These are phyloP conservation scores for Metopia argyrocephala DNA, from an alignment of 2,888 invertebrate genomes.

Conservation along the genomic window DNA sequence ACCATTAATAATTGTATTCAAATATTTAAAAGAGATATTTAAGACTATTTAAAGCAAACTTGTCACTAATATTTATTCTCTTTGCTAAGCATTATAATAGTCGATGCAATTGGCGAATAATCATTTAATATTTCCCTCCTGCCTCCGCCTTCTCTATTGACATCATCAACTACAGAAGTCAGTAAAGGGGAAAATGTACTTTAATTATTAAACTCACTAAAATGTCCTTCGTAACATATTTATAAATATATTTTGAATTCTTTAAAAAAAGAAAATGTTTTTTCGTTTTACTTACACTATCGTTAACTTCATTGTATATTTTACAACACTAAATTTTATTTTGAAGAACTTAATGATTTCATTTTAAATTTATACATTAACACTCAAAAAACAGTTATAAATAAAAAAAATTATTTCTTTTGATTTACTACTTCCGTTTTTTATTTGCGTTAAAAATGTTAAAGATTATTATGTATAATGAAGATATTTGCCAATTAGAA, in stretches of 20 bases:
- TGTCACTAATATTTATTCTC: slow-evolving; percentile 28
- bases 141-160: slow-evolving; percentile 28
- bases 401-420: slow-evolving; percentile 22
- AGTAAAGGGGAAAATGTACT: not conserved
- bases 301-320: slow-evolving; percentile 33
- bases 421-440: not conserved
- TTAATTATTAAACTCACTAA: slow-evolving; percentile 1
- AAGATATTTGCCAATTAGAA: no score
- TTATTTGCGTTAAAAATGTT: no score
- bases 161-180: not conserved
- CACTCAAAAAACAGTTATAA: slow-evolving; percentile 25
- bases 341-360: slow-evolving; percentile 27
- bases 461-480: no score
- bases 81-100: slow-evolving; percentile 34
- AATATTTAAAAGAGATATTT: slow-evolving; percentile 23
- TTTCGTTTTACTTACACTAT: slow-evolving; percentile 13
- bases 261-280: no score
- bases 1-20: slow-evolving; percentile 3
- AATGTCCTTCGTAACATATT: slow-evolving; percentile 12
- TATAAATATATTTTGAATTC: slow-evolving; percentile 4
- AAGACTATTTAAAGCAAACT: slow-evolving; percentile 52
- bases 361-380: slow-evolving; percentile 38
- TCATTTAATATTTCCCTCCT: slow-evolving; percentile 12
- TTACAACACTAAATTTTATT: slow-evolving; percentile 38
- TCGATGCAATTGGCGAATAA: slow-evolving; percentile 26